Base-by-base conservation (phyloP, 2,797 vertebrate species). In the Ctenopoma multispine region DNA sequence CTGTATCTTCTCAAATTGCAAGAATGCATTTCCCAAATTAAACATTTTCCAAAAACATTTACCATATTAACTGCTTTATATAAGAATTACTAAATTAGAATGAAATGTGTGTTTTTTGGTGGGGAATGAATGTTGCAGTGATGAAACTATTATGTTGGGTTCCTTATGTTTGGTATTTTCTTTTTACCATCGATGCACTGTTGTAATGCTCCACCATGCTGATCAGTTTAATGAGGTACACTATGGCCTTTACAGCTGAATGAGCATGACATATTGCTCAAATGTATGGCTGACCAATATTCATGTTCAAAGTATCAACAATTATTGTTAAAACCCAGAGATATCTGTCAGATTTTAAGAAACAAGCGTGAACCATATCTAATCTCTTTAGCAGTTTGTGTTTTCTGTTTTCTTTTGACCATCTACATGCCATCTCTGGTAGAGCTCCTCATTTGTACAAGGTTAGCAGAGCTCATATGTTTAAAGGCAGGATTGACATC, bases 251-350 rank as follows among this genome's bases (percentile, higher is more conserved):
- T 59, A 66, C 64, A 61, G 59, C 70, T 63, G 50, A 66, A 46
- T 9, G 65, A 70, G 58, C 79, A 66, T 36, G 31, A 60, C 62
- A 65, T 69, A 56, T 61, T 38, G 54, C 8, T 76, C 21, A 41
- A 49, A 76, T 36, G 48, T 69, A 68, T 27, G 57, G 49, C 36
- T 81, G 67, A 86, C 75, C 79, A 12, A 72, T 6, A 63, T 60
- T 63, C 38, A 67, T 5, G 6, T 38, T 44, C 55, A 59, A 41
- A 63, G 72, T 60, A 68, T 63, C 29, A 46, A 61, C 55, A 59
- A 57, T 46, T 6, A 59, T 47, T 61, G 63, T 55, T 53, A 36
- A 56, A 75, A 48, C 63, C 21, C n/a, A 47, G 11, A 41, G n/a
- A 60, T 38, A 40, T 69, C 31, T 36, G 21, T 23, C 5, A 5